These are phyloP conservation scores for Sitophilus oryzae DNA, from an alignment of 1,140 invertebrate species.

Conservation along the genomic window DNA sequence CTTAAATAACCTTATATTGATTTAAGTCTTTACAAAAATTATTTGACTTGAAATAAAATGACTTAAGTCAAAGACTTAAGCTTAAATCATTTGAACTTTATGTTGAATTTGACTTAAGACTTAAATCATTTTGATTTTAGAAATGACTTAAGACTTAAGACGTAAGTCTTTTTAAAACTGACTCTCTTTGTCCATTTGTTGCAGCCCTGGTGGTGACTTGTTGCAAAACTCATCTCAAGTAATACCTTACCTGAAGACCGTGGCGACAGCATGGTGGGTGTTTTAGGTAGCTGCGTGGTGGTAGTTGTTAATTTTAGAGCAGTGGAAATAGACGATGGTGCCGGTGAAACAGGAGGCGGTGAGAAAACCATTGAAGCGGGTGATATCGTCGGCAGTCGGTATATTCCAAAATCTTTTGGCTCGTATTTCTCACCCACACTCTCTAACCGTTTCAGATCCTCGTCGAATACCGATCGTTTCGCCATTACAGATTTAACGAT, in stretches of 20 bases:
- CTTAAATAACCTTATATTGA: too few species aligned
- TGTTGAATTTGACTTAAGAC: too few species aligned
- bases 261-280: conserved; percentile 36
- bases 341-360: conserved; percentile 12
- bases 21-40: too few species aligned
- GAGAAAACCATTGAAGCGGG: conserved; percentile 20
- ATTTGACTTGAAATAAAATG: too few species aligned
- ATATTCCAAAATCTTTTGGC: conserved; percentile 56
- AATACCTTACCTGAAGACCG: conserved; percentile 38
- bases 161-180: too few species aligned
- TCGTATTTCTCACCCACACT: conserved; percentile 84
- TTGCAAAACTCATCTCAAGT: too few species aligned
- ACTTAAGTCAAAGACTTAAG: too few species aligned
- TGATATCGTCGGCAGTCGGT: conserved; percentile 3
- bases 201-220: too few species aligned
- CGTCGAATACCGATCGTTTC: conserved; percentile 90
- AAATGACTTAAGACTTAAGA: too few species aligned
- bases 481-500: conserved; percentile 88
- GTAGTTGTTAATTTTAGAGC: conserved; percentile 24
- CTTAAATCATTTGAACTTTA: too few species aligned
- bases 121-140: too few species aligned
- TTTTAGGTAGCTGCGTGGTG: conserved; percentile 29
- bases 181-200: too few species aligned
- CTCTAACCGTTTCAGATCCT: conserved; percentile 88
- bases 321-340: conserved; percentile 21